These are phyloP conservation scores for Aphelenchoides fujianensis DNA, from an alignment of 1,140 invertebrate genomes.

Conservation along the genomic window DNA sequence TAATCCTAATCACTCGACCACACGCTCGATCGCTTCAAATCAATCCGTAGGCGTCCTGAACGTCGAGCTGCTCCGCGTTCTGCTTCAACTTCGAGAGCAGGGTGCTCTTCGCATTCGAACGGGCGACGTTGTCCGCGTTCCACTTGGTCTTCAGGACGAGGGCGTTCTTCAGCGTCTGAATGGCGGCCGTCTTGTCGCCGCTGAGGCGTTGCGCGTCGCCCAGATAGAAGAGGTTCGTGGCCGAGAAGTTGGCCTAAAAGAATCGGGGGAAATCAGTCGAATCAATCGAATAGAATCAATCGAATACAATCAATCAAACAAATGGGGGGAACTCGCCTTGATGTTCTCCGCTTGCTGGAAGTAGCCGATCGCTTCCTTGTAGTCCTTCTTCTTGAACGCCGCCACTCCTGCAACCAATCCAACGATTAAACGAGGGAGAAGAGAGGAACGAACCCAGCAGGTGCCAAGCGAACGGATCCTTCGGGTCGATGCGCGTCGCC, in stretches of 20 bases:
- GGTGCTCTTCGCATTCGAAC: conserved; percentile 2
- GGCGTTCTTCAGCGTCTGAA: conserved; percentile 42
- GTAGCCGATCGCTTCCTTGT: conserved; percentile 30
- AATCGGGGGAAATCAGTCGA: neutral
- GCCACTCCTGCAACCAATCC: conserved; percentile 2
- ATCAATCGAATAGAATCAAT: neutral
- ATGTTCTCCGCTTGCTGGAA: conserved; percentile 46
- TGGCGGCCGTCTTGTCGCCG: conserved; percentile 36
- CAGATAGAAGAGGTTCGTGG: conserved; percentile 42
- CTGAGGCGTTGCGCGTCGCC: conserved; percentile 23
- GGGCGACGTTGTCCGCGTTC: conserved; percentile 31
- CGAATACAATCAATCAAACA: too few species aligned
- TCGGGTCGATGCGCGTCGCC: conserved; percentile 35
- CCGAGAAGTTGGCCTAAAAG: conserved; percentile 35
- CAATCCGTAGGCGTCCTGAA: neutral
- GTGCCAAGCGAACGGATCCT: conserved; percentile 37
- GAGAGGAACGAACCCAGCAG: conserved; percentile 30
- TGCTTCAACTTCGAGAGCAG: conserved; percentile 18
- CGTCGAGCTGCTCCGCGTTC: conserved; percentile 9
- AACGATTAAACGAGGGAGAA: neutral
- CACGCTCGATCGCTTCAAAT: neutral
- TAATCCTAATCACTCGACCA: conserved; percentile 5
- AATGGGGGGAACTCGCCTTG: conserved; percentile 23
- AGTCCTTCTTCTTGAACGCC: conserved; percentile 30
- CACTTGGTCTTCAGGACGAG: conserved; percentile 31